Conservation (phyloP, 2,888 invertebrate genomes). For the Drosophila picticornis region DNA sequence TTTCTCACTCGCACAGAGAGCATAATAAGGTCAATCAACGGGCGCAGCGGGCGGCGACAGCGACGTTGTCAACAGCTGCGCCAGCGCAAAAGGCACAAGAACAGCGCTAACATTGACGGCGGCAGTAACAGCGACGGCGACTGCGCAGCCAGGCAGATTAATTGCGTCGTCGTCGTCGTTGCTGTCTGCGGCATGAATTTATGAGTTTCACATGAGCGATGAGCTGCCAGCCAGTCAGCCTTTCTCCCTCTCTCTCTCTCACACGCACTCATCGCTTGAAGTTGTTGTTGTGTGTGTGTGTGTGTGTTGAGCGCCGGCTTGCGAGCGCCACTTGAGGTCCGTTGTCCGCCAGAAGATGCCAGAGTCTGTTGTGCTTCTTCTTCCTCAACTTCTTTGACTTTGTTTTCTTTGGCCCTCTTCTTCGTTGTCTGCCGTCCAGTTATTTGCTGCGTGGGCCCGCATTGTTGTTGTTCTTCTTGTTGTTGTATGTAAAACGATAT, state of each 20-base stretch:
- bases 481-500: constrained; percentile 51
- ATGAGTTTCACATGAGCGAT: constrained; percentile 79
- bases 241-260: constrained; percentile 18
- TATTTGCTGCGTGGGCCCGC: constrained; percentile 70
- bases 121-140: constrained; percentile 17
- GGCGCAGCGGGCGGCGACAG: constrained; percentile 76
- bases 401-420: constrained; percentile 5
- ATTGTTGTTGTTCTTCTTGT: constrained; percentile 49
- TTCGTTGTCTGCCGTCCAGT: constrained; percentile 2
- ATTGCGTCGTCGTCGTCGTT: constrained; percentile 62
- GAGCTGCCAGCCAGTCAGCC: constrained; percentile 27
- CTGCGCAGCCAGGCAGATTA: constrained; percentile 67
- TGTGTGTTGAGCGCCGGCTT: constrained; percentile 51
- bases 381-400: constrained; percentile 7
- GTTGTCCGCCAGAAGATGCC: constrained; percentile 20
- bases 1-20: constrained; percentile 25
- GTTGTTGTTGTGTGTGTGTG: constrained; percentile 12
- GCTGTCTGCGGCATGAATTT: constrained; percentile 69
- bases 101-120: constrained; percentile 6
- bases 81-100: constrained; percentile 57
- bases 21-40: constrained; percentile 83
- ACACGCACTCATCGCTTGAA: constrained; percentile 13
- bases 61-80: constrained; percentile 76
- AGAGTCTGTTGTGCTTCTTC: constrained; percentile 33
- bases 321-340: constrained; percentile 75